Percentiles rank a stretch among this genome's conserved stretches.
phyloP scores from a whole-genome alignment of 2,797 vertebrate genomes.

The Setipinna tenuifilis region DNA sequence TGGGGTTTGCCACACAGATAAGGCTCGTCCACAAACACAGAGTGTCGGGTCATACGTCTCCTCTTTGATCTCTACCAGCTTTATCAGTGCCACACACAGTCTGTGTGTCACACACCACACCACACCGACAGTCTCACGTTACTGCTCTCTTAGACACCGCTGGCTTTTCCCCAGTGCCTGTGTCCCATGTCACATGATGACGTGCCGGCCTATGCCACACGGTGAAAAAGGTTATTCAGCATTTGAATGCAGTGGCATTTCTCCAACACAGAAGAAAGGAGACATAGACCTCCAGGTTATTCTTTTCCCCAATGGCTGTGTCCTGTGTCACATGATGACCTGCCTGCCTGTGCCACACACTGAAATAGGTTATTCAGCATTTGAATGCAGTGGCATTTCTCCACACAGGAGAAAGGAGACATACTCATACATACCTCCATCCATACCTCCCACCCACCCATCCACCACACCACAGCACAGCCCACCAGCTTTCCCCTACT shows the following conservation, averaged over 20 bases:
- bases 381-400: too few species aligned
- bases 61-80: slow-evolving; percentile 2
- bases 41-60: not conserved
- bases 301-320: not conserved
- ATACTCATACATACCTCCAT: not conserved
- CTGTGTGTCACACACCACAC: not conserved
- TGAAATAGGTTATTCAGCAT: too few species aligned
- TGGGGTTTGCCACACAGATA: not conserved
- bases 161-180: not conserved
- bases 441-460: not conserved
- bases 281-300: too few species aligned
- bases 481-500: slow-evolving; percentile 19
- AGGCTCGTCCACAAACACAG: not conserved
- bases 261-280: too few species aligned
- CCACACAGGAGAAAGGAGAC: too few species aligned
- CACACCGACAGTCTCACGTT: not conserved
- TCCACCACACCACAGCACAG: not conserved
- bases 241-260: too few species aligned
- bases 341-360: not conserved
- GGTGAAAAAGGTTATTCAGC: too few species aligned
- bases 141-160: not conserved
- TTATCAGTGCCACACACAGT: not conserved
- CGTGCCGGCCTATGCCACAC: not conserved
- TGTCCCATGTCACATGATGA: not conserved
- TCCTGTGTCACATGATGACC: not conserved